Evolutionary conservation across 2,888 invertebrate species (phyloP).

Genomic region (Leptinotarsa haldemani): DNA sequence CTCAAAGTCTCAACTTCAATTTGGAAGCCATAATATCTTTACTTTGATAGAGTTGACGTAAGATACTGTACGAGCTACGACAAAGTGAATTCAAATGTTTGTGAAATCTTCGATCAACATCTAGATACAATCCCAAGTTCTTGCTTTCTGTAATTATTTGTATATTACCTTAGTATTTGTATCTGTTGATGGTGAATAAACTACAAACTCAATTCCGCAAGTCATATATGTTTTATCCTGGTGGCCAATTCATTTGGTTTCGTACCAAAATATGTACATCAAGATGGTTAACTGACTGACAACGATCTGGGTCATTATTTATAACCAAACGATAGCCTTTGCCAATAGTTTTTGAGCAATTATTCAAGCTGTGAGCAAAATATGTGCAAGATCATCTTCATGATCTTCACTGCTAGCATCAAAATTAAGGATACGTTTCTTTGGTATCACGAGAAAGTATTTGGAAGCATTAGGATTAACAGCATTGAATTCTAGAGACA

Average conservation of each 20-base stretch:
- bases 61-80: no score
- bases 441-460: conserved; percentile 88
- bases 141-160: no score
- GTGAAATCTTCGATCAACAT: no score
- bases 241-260: conserved; percentile 73
- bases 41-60: no score
- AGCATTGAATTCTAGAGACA: conserved; percentile 85
- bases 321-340: conserved; percentile 80
- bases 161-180: no score
- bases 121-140: no score
- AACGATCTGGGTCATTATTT: conserved; percentile 83
- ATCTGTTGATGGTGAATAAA: no score
- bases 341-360: conserved; percentile 74
- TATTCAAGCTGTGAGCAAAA: conserved; percentile 75
- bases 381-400: conserved; percentile 75
- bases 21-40: no score
- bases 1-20: no score
- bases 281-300: conserved; percentile 85
- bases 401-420: conserved; percentile 71
- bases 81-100: no score
- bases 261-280: conserved; percentile 87
- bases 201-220: neutral
- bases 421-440: conserved; percentile 75
- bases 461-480: conserved; percentile 83
- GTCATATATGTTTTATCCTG: conserved; percentile 56